phyloP scores from a whole-genome alignment of 2,888 invertebrate species.

The Formica aserva region DNA sequence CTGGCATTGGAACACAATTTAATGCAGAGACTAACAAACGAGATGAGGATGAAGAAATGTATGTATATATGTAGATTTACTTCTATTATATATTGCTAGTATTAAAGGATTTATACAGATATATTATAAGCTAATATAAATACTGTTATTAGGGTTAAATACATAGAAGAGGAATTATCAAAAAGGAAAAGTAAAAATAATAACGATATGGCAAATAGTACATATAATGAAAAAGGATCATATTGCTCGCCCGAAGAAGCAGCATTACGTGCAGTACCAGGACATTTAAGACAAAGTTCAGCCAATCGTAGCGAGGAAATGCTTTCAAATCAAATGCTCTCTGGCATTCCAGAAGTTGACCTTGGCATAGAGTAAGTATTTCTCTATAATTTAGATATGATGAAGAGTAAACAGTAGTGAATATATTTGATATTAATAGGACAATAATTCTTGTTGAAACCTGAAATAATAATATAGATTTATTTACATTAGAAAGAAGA shows the following conservation, averaged over 20 bases:
- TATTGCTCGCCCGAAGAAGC: constrained; percentile 96
- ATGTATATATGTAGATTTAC: constrained; percentile 80
- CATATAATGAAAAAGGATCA: constrained; percentile 86
- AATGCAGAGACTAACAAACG: constrained; percentile 99
- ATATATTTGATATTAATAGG: not conserved
- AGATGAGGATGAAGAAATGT: constrained; percentile 99
- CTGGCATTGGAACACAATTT: constrained; percentile 98
- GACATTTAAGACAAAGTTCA: constrained; percentile 94
- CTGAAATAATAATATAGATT: not conserved
- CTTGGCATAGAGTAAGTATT: constrained; percentile 95
- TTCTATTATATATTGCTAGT: constrained; percentile 10
- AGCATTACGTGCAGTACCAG: constrained; percentile 95
- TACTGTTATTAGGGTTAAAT: constrained; percentile 88
- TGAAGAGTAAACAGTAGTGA: not conserved
- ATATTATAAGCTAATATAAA: not conserved
- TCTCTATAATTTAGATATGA: constrained; percentile 20
- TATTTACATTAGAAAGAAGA: not conserved
- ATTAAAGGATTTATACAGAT: not conserved
- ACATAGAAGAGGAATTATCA: constrained; percentile 95
- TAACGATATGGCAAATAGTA: constrained; percentile 81
- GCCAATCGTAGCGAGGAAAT: constrained; percentile 98
- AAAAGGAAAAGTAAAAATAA: constrained; percentile 92
- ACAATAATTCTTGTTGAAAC: constrained; percentile 2
- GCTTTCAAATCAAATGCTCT: constrained; percentile 99
- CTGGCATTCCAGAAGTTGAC: constrained; percentile 99